Evolutionary conservation across 35 echinoderm and acorn worm genomes (phyloP).

Genomic region (Ophiothrix spiculata): DNA sequence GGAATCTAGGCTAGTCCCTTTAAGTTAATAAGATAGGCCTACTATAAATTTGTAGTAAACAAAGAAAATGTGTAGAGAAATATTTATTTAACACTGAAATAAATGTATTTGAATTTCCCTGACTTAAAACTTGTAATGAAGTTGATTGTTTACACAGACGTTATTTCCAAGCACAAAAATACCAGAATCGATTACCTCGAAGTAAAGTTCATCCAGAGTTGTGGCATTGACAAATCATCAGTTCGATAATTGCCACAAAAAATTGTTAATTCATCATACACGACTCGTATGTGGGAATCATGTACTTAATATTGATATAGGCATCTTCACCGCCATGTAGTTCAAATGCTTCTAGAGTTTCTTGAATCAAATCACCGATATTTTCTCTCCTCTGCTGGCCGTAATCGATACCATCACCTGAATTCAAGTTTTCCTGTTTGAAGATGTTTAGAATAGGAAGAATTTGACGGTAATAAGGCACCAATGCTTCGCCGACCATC

Average conservation of each 20-base stretch:
- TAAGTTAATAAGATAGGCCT: too few relatives aligned
- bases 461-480: constrained; percentile 97
- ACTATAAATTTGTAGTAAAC: too few relatives aligned
- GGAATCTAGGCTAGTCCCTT: too few relatives aligned
- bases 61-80: too few relatives aligned
- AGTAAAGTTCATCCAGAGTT: not conserved
- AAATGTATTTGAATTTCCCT: too few relatives aligned
- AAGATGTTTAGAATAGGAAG: constrained; percentile 97
- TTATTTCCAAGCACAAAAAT: not conserved
- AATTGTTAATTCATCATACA: constrained; percentile 67
- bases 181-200: not conserved
- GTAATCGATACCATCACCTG: constrained; percentile 94
- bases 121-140: too few relatives aligned
- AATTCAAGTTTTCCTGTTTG: constrained; percentile 86
- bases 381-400: constrained; percentile 97
- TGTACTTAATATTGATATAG: constrained; percentile 99
- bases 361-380: constrained; percentile 85
- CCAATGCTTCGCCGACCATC: constrained; percentile 80
- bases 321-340: constrained; percentile 87
- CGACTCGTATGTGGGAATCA: constrained; percentile 96
- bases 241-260: not conserved
- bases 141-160: too few relatives aligned
- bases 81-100: too few relatives aligned
- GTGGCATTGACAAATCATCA: not conserved
- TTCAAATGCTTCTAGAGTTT: constrained; percentile 90